These are phyloP conservation scores for Euclidia mi DNA, from an alignment of 2,888 invertebrate species.

Conservation along the genomic window DNA sequence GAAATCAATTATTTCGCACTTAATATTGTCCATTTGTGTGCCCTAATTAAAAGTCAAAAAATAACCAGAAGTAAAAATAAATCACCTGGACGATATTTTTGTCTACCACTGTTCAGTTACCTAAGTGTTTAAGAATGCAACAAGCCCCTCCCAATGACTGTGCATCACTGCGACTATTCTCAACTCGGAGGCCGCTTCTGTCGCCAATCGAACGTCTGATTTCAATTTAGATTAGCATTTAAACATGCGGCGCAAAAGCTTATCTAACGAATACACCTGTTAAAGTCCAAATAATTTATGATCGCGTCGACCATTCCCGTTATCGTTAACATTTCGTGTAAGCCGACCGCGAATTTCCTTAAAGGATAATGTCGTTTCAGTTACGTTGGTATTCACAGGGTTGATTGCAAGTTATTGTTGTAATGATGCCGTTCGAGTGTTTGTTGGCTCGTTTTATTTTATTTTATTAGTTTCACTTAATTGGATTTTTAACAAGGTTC, in stretches of 20 bases:
- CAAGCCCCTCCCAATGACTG: slow-evolving; percentile 33
- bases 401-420: slow-evolving; percentile 52
- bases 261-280: slow-evolving; percentile 89
- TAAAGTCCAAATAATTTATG: slow-evolving; percentile 87
- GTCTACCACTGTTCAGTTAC: not conserved
- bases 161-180: slow-evolving; percentile 67
- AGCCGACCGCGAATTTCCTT: slow-evolving; percentile 63
- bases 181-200: slow-evolving; percentile 73
- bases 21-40: no score
- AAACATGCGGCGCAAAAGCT: slow-evolving; percentile 86
- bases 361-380: slow-evolving; percentile 47
- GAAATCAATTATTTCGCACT: no score
- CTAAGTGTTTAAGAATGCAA: slow-evolving; percentile 14
- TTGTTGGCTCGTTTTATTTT: slow-evolving; percentile 24
- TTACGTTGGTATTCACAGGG: slow-evolving; percentile 32
- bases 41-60: no score
- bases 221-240: slow-evolving; percentile 88
- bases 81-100: no score
- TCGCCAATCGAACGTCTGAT: slow-evolving; percentile 89
- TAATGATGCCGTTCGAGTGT: slow-evolving; percentile 28
- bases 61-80: no score
- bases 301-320: slow-evolving; percentile 68
- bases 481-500: slow-evolving; percentile 12
- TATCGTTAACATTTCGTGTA: slow-evolving; percentile 63
- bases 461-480: slow-evolving; percentile 26